Percentiles rank a stretch among this genome's conserved stretches.
Evolutionary conservation across 2,888 invertebrate genomes (phyloP).

Genomic region (Lymantria monacha): DNA sequence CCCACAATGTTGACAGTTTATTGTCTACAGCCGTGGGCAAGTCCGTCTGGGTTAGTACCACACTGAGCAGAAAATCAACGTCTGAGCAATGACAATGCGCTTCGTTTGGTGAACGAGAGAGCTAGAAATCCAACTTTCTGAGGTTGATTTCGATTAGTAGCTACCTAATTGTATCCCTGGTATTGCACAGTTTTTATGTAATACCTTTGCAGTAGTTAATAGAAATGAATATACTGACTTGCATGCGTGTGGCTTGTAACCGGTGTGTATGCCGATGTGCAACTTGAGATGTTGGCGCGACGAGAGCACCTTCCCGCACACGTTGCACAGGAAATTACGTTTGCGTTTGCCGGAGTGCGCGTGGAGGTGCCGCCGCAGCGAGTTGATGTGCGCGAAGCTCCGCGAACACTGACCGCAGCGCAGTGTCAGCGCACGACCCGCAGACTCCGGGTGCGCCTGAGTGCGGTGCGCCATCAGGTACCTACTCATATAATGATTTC

Average conservation of each 20-base stretch:
- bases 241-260: constrained; percentile 84
- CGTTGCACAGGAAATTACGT: constrained; percentile 82
- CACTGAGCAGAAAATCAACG: too few relatives aligned
- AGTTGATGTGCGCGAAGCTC: constrained; percentile 77
- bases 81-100: too few relatives aligned
- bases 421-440: constrained; percentile 55
- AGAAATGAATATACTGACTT: constrained; percentile 38
- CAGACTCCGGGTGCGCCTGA: constrained; percentile 58
- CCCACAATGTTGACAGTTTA: too few relatives aligned
- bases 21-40: too few relatives aligned
- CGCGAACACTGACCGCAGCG: constrained; percentile 71
- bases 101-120: too few relatives aligned
- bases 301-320: constrained; percentile 84
- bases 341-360: constrained; percentile 75
- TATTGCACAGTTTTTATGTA: too few relatives aligned
- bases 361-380: constrained; percentile 71
- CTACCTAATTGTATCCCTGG: too few relatives aligned
- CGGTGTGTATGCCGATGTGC: constrained; percentile 83
- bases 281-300: constrained; percentile 83
- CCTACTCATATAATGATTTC: constrained; percentile 37
- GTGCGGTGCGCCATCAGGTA: constrained; percentile 64
- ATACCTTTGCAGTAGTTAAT: too few relatives aligned
- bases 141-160: too few relatives aligned
- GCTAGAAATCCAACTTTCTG: too few relatives aligned
- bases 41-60: too few relatives aligned